Percentiles rank a stretch among this genome's conserved stretches.
phyloP scores from a whole-genome alignment of 2,888 invertebrate species.

The Thecophora atra region DNA sequence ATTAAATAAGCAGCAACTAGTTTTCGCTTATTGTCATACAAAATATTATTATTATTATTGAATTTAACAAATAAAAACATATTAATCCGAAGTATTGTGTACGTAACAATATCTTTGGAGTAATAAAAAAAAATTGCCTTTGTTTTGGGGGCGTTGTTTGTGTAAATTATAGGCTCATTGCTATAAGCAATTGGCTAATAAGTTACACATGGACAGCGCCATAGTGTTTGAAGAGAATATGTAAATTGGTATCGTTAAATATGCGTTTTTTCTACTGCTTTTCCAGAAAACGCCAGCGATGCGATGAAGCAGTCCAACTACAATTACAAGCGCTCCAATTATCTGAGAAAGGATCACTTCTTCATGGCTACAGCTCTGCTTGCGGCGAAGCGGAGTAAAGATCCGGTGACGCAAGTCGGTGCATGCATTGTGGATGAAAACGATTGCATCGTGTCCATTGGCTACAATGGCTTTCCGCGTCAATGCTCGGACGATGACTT shows the following conservation, averaged over 20 bases:
- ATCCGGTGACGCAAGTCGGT: slow-evolving; percentile 92
- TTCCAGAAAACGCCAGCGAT: background rate
- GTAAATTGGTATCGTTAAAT: background rate
- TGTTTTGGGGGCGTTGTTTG: slow-evolving; percentile 4
- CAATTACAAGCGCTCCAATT: slow-evolving; percentile 70
- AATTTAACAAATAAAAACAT: background rate
- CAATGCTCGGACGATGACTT: slow-evolving; percentile 89
- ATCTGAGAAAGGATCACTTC: slow-evolving; percentile 90
- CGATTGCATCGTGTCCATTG: slow-evolving; percentile 90
- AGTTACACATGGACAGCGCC: too few species aligned
- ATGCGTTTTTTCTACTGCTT: too few species aligned
- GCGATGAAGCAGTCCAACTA: background rate
- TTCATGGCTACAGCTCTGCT: slow-evolving; percentile 95
- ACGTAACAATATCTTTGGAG: slow-evolving; percentile 11
- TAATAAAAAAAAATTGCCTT: background rate
- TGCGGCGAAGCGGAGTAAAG: slow-evolving; percentile 93
- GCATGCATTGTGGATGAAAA: slow-evolving; percentile 90
- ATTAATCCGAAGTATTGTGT: slow-evolving; percentile 9
- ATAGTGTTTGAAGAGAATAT: background rate
- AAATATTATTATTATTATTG: slow-evolving; percentile 13
- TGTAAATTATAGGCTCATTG: background rate
- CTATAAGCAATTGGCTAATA: background rate
- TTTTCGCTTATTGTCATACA: slow-evolving; percentile 10
- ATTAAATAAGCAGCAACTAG: background rate
- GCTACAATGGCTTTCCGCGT: slow-evolving; percentile 97